Percentiles rank a stretch among this genome's conserved stretches.
Evolutionary conservation across 2,888 invertebrate genomes (phyloP).

Genomic region (Aphidoletes aphidimyza): DNA sequence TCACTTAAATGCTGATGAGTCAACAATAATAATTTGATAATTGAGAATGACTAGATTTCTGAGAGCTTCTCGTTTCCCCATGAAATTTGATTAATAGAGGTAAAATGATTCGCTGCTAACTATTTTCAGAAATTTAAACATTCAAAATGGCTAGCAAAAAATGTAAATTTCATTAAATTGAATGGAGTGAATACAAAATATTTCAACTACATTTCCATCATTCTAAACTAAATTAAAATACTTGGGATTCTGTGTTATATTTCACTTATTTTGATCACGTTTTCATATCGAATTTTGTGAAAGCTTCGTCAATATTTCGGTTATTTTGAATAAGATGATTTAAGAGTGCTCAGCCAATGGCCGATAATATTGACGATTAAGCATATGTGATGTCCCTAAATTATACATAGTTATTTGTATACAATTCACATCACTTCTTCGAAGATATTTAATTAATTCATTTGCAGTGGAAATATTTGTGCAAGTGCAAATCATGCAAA

Average conservation of each 20-base stretch:
- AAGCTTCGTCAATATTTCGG: neutral
- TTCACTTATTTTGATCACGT: neutral
- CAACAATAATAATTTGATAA: neutral
- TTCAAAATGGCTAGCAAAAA: too few relatives aligned
- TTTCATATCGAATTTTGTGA: neutral
- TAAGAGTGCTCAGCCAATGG: too few relatives aligned
- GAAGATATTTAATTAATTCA: constrained; percentile 37
- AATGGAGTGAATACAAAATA: too few relatives aligned
- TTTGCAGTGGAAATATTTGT: constrained; percentile 35
- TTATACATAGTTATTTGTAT: neutral
- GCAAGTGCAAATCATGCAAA: neutral
- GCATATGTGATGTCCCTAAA: neutral
- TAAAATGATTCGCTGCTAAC: too few relatives aligned
- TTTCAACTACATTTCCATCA: too few relatives aligned
- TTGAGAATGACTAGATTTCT: neutral
- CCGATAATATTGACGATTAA: too few relatives aligned
- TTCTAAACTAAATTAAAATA: too few relatives aligned
- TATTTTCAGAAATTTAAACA: too few relatives aligned
- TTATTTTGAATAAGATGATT: too few relatives aligned
- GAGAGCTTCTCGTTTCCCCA: too few relatives aligned
- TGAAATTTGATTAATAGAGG: too few relatives aligned
- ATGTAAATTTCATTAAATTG: too few relatives aligned
- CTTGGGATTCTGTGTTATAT: neutral
- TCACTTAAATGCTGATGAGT: neutral
- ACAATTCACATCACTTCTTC: neutral